These are phyloP conservation scores for Andrena dorsata DNA, from an alignment of 2,888 invertebrate species.

Conservation along the genomic window DNA sequence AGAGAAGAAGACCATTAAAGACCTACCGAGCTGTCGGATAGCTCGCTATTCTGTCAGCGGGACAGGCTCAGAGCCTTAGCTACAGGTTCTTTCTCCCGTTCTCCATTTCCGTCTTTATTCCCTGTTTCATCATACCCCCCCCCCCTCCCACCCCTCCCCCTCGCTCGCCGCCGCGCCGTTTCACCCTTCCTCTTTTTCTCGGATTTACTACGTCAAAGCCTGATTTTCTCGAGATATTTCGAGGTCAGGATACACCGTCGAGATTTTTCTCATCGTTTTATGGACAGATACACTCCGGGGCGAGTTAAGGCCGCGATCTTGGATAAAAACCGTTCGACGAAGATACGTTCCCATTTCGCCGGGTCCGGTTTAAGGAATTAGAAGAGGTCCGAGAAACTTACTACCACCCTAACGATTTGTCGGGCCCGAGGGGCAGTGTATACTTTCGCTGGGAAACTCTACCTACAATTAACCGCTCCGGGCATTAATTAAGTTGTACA, in stretches of 20 bases:
- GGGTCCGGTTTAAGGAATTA: constrained; percentile 5
- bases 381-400: not conserved
- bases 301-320: not conserved
- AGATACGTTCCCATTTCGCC: not conserved
- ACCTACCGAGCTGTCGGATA: constrained; percentile 66
- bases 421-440: constrained; percentile 7
- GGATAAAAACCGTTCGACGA: not conserved
- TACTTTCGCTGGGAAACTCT: constrained; percentile 37
- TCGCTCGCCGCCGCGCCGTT: not conserved
- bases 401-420: constrained; percentile 19
- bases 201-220: constrained; percentile 35
- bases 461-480: constrained; percentile 41
- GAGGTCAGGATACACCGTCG: not conserved
- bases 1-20: constrained; percentile 73
- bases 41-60: constrained; percentile 66
- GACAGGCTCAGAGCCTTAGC: constrained; percentile 59
- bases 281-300: not conserved
- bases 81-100: constrained; percentile 58
- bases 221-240: constrained; percentile 25
- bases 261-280: not conserved
- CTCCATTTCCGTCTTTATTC: constrained; percentile 28
- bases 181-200: constrained; percentile 20
- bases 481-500: constrained; percentile 60
- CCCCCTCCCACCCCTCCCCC: not conserved
- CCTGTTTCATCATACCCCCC: constrained; percentile 10